Evolutionary conservation across 2,888 invertebrate genomes (phyloP).

Genomic region (Lycaena phlaeas): DNA sequence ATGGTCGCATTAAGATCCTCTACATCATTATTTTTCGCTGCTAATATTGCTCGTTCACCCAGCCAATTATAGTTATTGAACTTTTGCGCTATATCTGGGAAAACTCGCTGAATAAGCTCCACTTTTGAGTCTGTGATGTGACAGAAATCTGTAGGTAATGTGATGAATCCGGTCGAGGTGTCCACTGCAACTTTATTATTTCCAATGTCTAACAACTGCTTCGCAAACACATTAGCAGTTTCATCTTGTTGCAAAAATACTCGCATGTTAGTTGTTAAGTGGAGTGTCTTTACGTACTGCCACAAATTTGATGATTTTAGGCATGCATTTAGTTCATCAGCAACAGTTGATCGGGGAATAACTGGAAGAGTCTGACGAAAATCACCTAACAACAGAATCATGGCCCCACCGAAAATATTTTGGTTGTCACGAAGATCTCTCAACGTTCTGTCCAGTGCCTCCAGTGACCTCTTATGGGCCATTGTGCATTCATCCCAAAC

Average conservation of each 20-base stretch:
- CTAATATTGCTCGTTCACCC: slow-evolving; percentile 26
- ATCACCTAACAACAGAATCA: slow-evolving; percentile 27
- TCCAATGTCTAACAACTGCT: slow-evolving; percentile 24
- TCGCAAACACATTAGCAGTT: slow-evolving; percentile 22
- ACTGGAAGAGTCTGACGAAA: slow-evolving; percentile 27
- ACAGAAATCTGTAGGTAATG: slow-evolving; percentile 22
- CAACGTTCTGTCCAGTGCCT: slow-evolving; percentile 23
- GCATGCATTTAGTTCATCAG: slow-evolving; percentile 9
- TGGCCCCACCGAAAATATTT: slow-evolving; percentile 22
- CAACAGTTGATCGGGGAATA: slow-evolving; percentile 21
- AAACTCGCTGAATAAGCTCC: slow-evolving; percentile 24
- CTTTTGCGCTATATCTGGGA: slow-evolving; percentile 22
- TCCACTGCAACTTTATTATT: slow-evolving; percentile 21
- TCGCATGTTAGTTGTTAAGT: slow-evolving; percentile 15
- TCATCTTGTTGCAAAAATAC: slow-evolving; percentile 20
- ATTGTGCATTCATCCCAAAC: slow-evolving; percentile 28
- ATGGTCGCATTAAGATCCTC: slow-evolving; percentile 10
- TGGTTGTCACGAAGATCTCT: slow-evolving; percentile 24
- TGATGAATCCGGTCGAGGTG: slow-evolving; percentile 21
- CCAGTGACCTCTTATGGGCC: slow-evolving; percentile 22
- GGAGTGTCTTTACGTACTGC: slow-evolving; percentile 19
- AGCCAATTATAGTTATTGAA: slow-evolving; percentile 25
- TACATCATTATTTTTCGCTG: slow-evolving; percentile 25
- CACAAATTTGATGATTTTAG: slow-evolving; percentile 18
- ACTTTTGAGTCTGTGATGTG: slow-evolving; percentile 16